Evolutionary conservation across 2,797 vertebrate genomes (phyloP), one percentile per base, ranked within the genome.

Genomic region (Helarctos malayanus): DNA sequence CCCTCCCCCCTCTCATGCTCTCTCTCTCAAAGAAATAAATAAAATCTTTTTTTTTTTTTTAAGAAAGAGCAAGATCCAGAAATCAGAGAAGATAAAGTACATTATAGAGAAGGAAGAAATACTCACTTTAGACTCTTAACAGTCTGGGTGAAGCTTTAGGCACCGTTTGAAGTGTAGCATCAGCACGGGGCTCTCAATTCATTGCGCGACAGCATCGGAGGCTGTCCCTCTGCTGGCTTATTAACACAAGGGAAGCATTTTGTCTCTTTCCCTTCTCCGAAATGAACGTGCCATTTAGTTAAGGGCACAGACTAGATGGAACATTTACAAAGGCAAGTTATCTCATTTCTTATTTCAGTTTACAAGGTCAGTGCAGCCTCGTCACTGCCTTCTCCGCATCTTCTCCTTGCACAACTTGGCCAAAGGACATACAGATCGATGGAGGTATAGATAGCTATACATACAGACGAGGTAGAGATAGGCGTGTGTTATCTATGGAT

Each of bases 331-430:
- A 19, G 27, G 23, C 80, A 79, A 96, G 19, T 16, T 18, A 49
- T 49, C 41, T 93, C 65, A 56, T 76, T 75, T 93, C 71, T 93
- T 65, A 75, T 78, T 85, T 80, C 25, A 35, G 56, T 83, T 82
- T 83, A 79, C 95, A 94, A 92, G 56, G 35, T 68, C 47, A 76
- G 4, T 32, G 35, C 15, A 27, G 32, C 61, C 23, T 84, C 6
- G 2, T 69, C 41, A 10, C 8, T 86, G 75, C 15, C 16, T 84
- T 76, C 71, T 65, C 57, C 91, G 41, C 61, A n/a, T 88, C 54
- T 95, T 11, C 75, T 79, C n/a, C 76, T 84, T 80, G 27, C 2
- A 2, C 35, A 73, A 49, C 7, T 57, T 61, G n/a, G 27, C 56
- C 65, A 84, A 57, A 83, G 41, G 29, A 59, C 35, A 54, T 54